phyloP scores from a whole-genome alignment of 1,140 invertebrate species.

The Meteorus sp. region DNA sequence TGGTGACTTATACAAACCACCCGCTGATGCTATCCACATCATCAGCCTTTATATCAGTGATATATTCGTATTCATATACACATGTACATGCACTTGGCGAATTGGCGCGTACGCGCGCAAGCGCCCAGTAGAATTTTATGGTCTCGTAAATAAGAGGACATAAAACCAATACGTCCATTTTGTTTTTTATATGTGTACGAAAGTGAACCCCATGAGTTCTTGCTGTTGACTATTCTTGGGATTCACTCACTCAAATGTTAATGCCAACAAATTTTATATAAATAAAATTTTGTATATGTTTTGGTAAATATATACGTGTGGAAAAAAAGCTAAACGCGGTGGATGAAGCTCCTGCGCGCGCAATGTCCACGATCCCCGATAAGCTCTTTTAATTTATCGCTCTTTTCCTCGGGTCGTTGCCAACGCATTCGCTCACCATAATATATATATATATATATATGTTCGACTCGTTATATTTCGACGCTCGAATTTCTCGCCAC shows the following conservation, averaged over 20 bases:
- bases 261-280: too few relatives aligned
- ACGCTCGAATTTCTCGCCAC: constrained; percentile 15
- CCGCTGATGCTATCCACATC: too few relatives aligned
- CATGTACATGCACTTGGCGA: constrained; percentile 35
- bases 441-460: too few relatives aligned
- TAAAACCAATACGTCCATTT: constrained; percentile 47
- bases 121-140: constrained; percentile 45
- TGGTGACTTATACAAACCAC: neutral
- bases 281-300: neutral
- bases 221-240: too few relatives aligned
- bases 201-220: too few relatives aligned
- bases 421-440: too few relatives aligned
- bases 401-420: constrained; percentile 46
- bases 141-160: constrained; percentile 50
- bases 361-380: constrained; percentile 44
- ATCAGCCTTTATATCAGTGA: too few relatives aligned
- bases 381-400: constrained; percentile 53
- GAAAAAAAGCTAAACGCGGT: constrained; percentile 16
- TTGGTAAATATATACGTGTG: neutral
- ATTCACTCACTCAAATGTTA: too few relatives aligned
- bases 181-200: too few relatives aligned
- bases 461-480: constrained; percentile 18
- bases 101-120: constrained; percentile 29
- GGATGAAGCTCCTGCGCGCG: constrained; percentile 40
- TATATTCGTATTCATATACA: too few relatives aligned